These are phyloP conservation scores for Araneus ventricosus DNA, from an alignment of 1,140 invertebrate genomes.

Conservation along the genomic window DNA sequence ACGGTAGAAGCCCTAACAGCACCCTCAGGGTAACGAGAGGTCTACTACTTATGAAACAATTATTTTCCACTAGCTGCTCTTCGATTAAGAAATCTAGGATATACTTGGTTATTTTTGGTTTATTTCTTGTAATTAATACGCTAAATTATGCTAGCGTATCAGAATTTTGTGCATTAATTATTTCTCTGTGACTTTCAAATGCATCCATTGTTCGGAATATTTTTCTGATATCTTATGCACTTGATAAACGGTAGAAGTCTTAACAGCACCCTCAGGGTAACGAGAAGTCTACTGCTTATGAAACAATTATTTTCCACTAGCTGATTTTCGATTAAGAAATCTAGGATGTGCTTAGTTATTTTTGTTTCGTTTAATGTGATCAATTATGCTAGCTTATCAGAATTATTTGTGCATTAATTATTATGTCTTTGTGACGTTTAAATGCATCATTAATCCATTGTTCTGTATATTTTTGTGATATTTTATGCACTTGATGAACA, in stretches of 20 bases:
- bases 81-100: not conserved
- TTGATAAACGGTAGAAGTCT: not conserved
- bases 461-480: not conserved
- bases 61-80: not conserved
- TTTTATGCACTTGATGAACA: not conserved
- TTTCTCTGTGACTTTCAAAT: too few species aligned
- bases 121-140: too few species aligned
- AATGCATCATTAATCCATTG: too few species aligned
- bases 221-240: not conserved
- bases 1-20: not conserved
- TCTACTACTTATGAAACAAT: conserved; percentile 14
- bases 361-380: too few species aligned
- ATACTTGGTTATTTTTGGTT: too few species aligned
- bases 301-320: not conserved
- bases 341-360: too few species aligned
- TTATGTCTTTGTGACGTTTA: too few species aligned
- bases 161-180: too few species aligned
- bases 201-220: too few species aligned
- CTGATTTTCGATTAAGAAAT: not conserved
- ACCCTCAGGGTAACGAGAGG: not conserved
- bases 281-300: not conserved
- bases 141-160: too few species aligned
- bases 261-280: not conserved
- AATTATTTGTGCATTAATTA: too few species aligned
- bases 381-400: too few species aligned